phyloP scores from a whole-genome alignment of 2,888 invertebrate species.

The Tachina lurida region DNA sequence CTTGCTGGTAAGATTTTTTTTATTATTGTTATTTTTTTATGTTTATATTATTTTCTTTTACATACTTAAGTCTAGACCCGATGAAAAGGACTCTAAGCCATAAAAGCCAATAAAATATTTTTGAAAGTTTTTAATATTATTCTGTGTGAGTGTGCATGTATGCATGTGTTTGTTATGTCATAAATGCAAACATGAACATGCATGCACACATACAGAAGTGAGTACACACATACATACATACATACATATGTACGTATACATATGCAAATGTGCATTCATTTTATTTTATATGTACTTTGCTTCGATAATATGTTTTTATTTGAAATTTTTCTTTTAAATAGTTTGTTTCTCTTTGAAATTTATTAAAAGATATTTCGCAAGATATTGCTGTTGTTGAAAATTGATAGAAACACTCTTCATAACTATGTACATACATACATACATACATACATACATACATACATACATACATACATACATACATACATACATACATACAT shows the following conservation, averaged over 20 bases:
- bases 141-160: too few relatives aligned
- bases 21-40: neutral
- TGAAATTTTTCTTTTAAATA: neutral
- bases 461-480: too few relatives aligned
- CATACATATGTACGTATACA: neutral
- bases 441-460: too few relatives aligned
- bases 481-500: too few relatives aligned
- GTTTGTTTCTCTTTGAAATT: constrained; percentile 10
- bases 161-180: neutral
- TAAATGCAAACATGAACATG: neutral
- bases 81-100: constrained; percentile 30
- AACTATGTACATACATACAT: neutral
- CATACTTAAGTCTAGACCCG: constrained; percentile 57
- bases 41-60: neutral
- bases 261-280: constrained; percentile 13
- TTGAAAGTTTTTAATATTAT: constrained; percentile 49
- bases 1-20: neutral
- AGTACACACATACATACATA: neutral
- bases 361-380: constrained; percentile 21
- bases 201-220: neutral
- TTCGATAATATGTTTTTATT: constrained; percentile 28
- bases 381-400: constrained; percentile 30
- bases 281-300: constrained; percentile 3
- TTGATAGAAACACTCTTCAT: constrained; percentile 21
- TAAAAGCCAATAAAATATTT: constrained; percentile 50